Base-by-base conservation (phyloP, 2,797 vertebrate species). In the Psittacula derbiana region DNA sequence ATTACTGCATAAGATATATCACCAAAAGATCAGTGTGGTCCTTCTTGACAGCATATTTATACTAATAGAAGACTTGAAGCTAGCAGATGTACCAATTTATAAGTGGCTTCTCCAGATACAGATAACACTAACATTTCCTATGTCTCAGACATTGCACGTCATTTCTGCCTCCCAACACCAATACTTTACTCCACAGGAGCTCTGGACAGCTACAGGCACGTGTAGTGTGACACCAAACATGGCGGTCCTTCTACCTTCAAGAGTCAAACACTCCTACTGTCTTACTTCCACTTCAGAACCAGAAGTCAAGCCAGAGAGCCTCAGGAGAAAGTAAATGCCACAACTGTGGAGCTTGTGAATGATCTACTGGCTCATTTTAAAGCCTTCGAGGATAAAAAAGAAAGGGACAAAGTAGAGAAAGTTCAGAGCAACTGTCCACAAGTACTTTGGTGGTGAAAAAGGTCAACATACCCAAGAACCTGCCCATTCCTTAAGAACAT, bases 111-210 rank as follows among this genome's bases (percentile, higher is more conserved):
- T 81, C 19, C 28, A 36, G 8, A 13, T 14, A 55, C 11, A 10
- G 27, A 31, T 55, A 60, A 49, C 1, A 2, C 6, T 25, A 74
- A 40, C 12, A 15, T 46, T 61, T 0, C 2, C 9, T 60, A 16
- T 0, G 0, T 23, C n/a, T 74, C 65, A 55, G 36, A 14, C 52
- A 53, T 64, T 2, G 0, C 44, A 41, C 17, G 8, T 31, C 6
- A 65, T 16, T 86, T 88, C 27, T 75, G 31, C 49, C 17, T 44
- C 38, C 4, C 19, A 86, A 11, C 5, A 25, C 5, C 62, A 85
- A n/a, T 15, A 16, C 12, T 52, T 74, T 20, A 47, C 14, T 46
- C 15, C 13, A 23, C 10, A 72, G 43, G 13, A 92, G 62, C 0
- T 1, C 61, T 23, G 13, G 21, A 46, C 44, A 15, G 11, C 3